These are phyloP conservation scores for Glaucomys volans DNA, from an alignment of 2,113 vertebrate species.

Conservation along the genomic window DNA sequence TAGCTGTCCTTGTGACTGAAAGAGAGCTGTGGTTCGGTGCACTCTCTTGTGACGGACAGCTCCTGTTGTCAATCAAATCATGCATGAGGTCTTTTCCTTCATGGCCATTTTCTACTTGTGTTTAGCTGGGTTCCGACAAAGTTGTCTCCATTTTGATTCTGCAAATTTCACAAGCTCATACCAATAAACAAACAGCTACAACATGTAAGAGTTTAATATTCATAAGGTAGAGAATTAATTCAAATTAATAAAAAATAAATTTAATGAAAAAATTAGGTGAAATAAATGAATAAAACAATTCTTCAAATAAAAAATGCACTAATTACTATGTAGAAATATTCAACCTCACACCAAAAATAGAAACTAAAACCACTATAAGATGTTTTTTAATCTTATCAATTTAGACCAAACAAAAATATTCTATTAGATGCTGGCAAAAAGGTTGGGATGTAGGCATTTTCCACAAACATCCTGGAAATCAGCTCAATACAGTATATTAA, in stretches of 20 bases:
- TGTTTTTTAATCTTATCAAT: slow-evolving; percentile 14
- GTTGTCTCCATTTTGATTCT: not conserved
- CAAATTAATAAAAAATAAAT: slow-evolving; percentile 28
- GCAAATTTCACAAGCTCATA: not conserved
- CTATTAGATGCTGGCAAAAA: not conserved
- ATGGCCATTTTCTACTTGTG: not conserved
- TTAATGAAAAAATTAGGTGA: slow-evolving; percentile 35
- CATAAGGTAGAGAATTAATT: slow-evolving; percentile 13
- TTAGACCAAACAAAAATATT: slow-evolving; percentile 32
- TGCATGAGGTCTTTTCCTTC: not conserved
- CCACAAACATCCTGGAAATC: slow-evolving; percentile 36
- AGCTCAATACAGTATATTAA: slow-evolving; percentile 24
- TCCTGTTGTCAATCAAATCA: not conserved
- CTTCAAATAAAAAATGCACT: not conserved
- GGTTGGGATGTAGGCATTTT: not conserved
- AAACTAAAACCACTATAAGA: slow-evolving; percentile 44
- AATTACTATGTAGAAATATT: not conserved
- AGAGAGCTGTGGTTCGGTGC: not conserved
- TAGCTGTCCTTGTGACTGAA: not conserved
- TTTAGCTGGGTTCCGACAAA: not conserved
- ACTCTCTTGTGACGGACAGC: not conserved
- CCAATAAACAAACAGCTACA: not conserved
- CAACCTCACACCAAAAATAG: slow-evolving; percentile 35
- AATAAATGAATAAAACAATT: slow-evolving; percentile 23
- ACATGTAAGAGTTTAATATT: not conserved